Evolutionary conservation across 1,140 invertebrate species (phyloP).

Genomic region (Pygmarrhopalites habei): DNA sequence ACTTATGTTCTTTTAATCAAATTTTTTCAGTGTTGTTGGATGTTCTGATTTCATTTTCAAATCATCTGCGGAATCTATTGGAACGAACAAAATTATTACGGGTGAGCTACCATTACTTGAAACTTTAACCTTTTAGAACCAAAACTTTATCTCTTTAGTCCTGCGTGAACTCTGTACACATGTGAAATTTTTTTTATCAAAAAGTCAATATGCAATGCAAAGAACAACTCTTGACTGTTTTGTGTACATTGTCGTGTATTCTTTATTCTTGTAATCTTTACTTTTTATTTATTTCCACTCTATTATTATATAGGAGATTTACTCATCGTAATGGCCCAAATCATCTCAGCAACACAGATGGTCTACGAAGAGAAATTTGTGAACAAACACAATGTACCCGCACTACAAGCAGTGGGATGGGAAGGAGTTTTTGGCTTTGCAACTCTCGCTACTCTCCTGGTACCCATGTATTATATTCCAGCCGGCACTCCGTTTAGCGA

Average conservation of each 20-base stretch:
- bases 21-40: slow-evolving; percentile 75
- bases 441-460: slow-evolving; percentile 62
- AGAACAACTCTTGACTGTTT: no score
- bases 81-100: slow-evolving; percentile 74
- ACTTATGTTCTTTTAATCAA: no score
- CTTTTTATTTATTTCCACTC: no score
- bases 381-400: slow-evolving; percentile 68
- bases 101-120: slow-evolving; percentile 46
- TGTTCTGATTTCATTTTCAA: slow-evolving; percentile 60
- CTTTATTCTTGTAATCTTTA: no score
- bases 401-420: slow-evolving; percentile 81
- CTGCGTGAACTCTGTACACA: no score
- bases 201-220: slow-evolving; percentile 5
- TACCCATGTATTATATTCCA: slow-evolving; percentile 78
- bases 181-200: not conserved
- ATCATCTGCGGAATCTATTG: slow-evolving; percentile 47
- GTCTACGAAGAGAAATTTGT: slow-evolving; percentile 91
- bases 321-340: slow-evolving; percentile 82
- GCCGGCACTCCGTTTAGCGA: slow-evolving; percentile 65
- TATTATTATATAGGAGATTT: slow-evolving; percentile 63
- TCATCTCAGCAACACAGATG: slow-evolving; percentile 86
- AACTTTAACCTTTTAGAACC: no score
- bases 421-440: slow-evolving; percentile 76
- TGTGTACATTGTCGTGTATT: no score
- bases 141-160: no score